These are phyloP conservation scores for Drosophila auraria DNA, from an alignment of 1,140 invertebrate species.

Conservation along the genomic window DNA sequence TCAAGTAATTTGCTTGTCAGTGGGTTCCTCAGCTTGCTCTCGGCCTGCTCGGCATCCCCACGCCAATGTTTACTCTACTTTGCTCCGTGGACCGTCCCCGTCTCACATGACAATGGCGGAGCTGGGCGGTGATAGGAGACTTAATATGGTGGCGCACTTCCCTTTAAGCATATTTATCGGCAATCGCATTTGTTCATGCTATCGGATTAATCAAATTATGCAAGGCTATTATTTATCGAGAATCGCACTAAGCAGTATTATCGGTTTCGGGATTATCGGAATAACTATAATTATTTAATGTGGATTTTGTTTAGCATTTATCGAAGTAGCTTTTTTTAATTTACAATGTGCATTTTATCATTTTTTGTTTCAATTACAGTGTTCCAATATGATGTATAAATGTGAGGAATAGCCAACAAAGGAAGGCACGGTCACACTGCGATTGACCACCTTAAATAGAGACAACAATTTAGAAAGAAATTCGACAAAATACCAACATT, in stretches of 20 bases:
- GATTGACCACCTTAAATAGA: no score
- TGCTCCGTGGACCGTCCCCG: not conserved
- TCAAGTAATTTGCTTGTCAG: constrained; percentile 74
- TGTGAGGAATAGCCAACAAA: no score
- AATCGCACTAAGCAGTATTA: not conserved
- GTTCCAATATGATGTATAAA: no score
- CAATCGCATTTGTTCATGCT: not conserved
- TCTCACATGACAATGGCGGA: constrained; percentile 14
- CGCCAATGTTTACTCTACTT: not conserved
- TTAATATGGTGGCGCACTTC: not conserved
- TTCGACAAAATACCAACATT: no score
- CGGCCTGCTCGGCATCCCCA: constrained; percentile 7
- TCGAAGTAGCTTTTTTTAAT: no score
- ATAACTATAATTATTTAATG: no score
- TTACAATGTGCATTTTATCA: no score
- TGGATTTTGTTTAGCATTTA: no score
- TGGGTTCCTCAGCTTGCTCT: constrained; percentile 6
- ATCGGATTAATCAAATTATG: not conserved
- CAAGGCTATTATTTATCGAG: not conserved
- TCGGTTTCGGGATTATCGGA: no score
- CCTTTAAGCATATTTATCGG: not conserved
- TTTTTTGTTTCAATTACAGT: no score
- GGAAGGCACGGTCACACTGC: no score
- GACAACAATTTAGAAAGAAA: no score
- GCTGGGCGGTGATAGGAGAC: not conserved